A percentile compares a stretch with the other conserved stretches of the same genome.
Conservation (phyloP, 2,113 vertebrate species). For the Pachycephala philippinensis region DNA sequence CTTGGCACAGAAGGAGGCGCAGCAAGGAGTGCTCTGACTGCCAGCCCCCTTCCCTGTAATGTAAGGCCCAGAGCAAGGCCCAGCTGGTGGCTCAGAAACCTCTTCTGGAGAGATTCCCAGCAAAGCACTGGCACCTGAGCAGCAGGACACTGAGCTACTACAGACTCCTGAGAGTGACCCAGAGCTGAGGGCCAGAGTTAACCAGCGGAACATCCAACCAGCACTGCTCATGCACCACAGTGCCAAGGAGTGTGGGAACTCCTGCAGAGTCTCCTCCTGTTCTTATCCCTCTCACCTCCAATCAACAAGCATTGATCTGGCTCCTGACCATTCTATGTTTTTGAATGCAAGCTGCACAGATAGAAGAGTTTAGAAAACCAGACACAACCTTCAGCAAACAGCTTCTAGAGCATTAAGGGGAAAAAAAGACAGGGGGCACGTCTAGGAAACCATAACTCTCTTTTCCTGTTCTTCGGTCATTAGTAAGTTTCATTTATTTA, state of each 20-base stretch:
- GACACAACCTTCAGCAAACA: neutral
- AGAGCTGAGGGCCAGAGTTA: neutral
- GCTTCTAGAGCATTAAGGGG: neutral
- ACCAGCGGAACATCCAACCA: neutral
- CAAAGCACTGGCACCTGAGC: neutral
- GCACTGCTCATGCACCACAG: accelerated
- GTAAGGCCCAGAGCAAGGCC: neutral
- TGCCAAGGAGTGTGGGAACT: neutral
- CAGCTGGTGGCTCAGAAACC: neutral
- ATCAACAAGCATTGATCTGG: neutral
- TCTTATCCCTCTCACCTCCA: neutral
- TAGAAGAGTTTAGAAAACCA: neutral
- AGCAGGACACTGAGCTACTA: neutral
- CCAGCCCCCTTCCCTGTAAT: neutral
- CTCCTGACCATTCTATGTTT: neutral
- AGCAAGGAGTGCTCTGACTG: neutral
- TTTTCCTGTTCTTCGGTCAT: neutral
- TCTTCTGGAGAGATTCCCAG: neutral
- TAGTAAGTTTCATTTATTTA: neutral
- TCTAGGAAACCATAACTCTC: neutral
- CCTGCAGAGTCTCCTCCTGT: neutral
- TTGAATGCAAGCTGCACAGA: neutral
- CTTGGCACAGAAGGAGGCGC: accelerated
- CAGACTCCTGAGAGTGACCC: neutral
- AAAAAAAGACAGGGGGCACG: accelerated